Evolutionary conservation across 2,888 invertebrate species (phyloP).

Genomic region (Leptogaster cylindrica): DNA sequence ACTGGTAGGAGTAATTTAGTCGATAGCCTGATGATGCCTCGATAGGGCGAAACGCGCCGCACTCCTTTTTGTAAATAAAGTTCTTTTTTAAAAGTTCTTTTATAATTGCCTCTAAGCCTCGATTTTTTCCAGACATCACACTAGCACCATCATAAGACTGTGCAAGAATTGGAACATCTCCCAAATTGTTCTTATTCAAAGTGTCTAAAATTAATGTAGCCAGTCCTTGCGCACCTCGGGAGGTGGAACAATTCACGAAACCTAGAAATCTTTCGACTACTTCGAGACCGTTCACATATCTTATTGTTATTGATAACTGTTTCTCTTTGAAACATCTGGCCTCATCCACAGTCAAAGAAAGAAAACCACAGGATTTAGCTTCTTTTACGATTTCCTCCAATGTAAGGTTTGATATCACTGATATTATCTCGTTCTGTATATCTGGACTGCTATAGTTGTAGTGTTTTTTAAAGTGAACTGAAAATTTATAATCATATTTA

Average conservation of each 20-base stretch:
- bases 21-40: too few species aligned
- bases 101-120: conserved; percentile 1
- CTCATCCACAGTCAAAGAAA: neutral
- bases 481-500: too few species aligned
- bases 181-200: neutral
- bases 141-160: conserved; percentile 1
- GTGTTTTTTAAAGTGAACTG: neutral
- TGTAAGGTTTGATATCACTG: neutral
- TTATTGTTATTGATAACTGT: neutral
- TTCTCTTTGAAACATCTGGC: neutral
- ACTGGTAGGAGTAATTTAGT: too few species aligned
- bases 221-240: neutral
- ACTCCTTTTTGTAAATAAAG: too few species aligned
- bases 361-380: neutral
- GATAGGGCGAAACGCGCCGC: too few species aligned
- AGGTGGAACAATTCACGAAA: neutral
- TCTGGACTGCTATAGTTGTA: neutral
- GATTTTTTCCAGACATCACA: neutral
- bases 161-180: neutral
- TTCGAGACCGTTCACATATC: neutral
- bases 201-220: neutral
- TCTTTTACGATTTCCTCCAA: neutral
- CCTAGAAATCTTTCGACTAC: neutral
- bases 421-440: neutral
- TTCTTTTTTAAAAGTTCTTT: neutral